A percentile compares a stretch with the other conserved stretches of the same genome.
Evolutionary conservation across 2,888 invertebrate genomes (phyloP).

Genomic region (Plagodis pulveraria): DNA sequence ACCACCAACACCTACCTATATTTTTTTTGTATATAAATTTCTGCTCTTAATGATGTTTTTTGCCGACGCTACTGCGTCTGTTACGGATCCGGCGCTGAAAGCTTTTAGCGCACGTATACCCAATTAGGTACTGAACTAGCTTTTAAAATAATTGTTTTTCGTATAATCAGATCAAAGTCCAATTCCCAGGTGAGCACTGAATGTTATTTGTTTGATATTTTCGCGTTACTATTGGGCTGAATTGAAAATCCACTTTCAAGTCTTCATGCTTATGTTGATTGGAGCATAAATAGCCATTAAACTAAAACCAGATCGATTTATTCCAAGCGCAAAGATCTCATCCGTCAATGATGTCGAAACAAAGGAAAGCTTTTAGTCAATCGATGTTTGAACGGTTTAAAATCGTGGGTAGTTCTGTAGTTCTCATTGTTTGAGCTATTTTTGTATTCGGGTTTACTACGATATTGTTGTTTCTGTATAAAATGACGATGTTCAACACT

Average conservation of each 20-base stretch:
- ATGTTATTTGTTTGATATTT: not conserved
- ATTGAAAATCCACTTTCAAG: too few species aligned
- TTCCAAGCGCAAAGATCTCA: slow-evolving; percentile 7
- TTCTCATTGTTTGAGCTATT: slow-evolving; percentile 24
- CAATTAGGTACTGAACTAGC: slow-evolving; percentile 14
- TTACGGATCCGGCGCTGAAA: slow-evolving; percentile 5
- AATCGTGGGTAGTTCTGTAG: slow-evolving; percentile 18
- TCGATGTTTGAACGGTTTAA: slow-evolving; percentile 16
- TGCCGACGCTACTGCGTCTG: slow-evolving; percentile 14
- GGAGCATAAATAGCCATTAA: not conserved
- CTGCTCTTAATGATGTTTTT: not conserved
- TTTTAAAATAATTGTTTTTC: slow-evolving; percentile 14
- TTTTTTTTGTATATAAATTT: slow-evolving; percentile 11
- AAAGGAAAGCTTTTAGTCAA: slow-evolving; percentile 20
- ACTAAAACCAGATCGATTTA: slow-evolving; percentile 19
- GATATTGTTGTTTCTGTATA: slow-evolving; percentile 19
- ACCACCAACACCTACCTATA: slow-evolving; percentile 20
- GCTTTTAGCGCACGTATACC: slow-evolving; percentile 19
- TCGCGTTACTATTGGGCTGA: too few species aligned
- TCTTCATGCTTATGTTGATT: not conserved
- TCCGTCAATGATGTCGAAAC: slow-evolving; percentile 18
- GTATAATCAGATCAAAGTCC: slow-evolving; percentile 1
- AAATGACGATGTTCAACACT: slow-evolving; percentile 1
- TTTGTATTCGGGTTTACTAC: slow-evolving; percentile 27
- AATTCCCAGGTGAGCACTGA: not conserved